These are phyloP conservation scores for Sinocyclocheilus rhinocerous DNA, from an alignment of 2,113 vertebrate species.

Conservation along the genomic window DNA sequence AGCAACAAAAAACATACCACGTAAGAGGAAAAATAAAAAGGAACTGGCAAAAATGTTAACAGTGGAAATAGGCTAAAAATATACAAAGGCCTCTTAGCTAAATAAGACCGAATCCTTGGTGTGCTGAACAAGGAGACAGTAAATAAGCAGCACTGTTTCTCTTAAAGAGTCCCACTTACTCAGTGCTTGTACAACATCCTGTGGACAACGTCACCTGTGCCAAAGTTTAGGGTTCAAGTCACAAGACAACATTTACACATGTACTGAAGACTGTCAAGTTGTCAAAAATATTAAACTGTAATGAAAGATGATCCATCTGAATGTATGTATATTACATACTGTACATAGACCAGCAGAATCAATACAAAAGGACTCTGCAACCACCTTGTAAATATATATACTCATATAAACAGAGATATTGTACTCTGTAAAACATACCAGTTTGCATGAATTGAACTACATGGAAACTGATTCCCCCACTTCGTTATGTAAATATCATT, in stretches of 20 bases:
- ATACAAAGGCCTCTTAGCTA: conserved; percentile 59
- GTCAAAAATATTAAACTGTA: conserved; percentile 52
- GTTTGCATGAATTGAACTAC: conserved; percentile 79
- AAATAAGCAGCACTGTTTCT: conserved; percentile 54
- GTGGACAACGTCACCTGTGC: conserved; percentile 38
- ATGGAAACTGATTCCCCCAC: conserved; percentile 86
- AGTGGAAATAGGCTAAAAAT: conserved; percentile 48
- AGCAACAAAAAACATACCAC: background rate
- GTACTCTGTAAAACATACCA: conserved; percentile 63
- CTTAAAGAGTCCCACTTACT: conserved; percentile 34
- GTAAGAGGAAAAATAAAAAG: conserved; percentile 37
- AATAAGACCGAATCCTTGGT: conserved; percentile 36
- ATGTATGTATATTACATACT: conserved; percentile 65
- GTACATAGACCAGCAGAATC: conserved; percentile 77
- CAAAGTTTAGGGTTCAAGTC: conserved; percentile 59
- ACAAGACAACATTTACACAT: conserved; percentile 58
- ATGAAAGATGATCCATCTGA: conserved; percentile 57
- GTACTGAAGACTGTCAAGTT: conserved; percentile 52
- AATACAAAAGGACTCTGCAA: conserved; percentile 81
- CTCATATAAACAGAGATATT: conserved; percentile 81
- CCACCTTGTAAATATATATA: conserved; percentile 75
- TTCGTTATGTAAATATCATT: conserved; percentile 79
- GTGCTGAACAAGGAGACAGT: conserved; percentile 42
- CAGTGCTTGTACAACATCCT: conserved; percentile 45
- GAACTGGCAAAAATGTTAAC: conserved; percentile 36